phyloP scores from a whole-genome alignment of 2,113 vertebrate species.

The Chelonoidis abingdonii region DNA sequence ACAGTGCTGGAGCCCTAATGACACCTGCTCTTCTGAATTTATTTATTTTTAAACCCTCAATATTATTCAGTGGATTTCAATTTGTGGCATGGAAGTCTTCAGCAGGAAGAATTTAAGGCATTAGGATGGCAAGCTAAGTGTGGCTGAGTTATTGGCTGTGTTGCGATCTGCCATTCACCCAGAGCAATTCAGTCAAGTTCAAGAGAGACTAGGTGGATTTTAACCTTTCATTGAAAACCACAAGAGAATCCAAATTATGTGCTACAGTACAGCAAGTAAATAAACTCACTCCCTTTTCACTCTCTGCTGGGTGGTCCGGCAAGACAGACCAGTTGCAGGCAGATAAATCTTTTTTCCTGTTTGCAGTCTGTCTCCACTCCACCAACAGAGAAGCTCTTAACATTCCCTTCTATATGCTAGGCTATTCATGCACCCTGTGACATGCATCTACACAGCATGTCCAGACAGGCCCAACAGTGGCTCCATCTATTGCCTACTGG shows the following conservation, averaged over 20 bases:
- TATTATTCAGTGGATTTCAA: not conserved
- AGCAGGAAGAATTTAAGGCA: not conserved
- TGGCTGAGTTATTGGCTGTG: not conserved
- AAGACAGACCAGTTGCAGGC: not conserved
- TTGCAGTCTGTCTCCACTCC: not conserved
- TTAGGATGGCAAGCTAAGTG: not conserved
- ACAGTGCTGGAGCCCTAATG: not conserved
- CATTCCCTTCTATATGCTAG: not conserved
- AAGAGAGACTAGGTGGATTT: not conserved
- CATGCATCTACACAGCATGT: not conserved
- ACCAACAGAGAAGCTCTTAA: not conserved
- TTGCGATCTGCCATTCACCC: not conserved
- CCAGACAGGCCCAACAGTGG: not conserved
- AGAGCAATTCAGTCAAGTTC: not conserved
- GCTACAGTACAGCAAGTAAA: not conserved
- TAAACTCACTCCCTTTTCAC: not conserved
- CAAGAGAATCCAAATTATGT: not conserved
- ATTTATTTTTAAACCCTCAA: not conserved
- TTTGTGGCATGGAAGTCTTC: accelerated
- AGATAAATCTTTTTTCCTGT: not conserved
- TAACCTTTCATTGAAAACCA: not conserved
- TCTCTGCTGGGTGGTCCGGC: not conserved
- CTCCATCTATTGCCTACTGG: not conserved
- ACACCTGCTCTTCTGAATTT: not conserved
- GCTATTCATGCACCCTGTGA: not conserved